Base-by-base conservation (phyloP, 2,888 invertebrate genomes). In the Dolomedes plantarius region DNA sequence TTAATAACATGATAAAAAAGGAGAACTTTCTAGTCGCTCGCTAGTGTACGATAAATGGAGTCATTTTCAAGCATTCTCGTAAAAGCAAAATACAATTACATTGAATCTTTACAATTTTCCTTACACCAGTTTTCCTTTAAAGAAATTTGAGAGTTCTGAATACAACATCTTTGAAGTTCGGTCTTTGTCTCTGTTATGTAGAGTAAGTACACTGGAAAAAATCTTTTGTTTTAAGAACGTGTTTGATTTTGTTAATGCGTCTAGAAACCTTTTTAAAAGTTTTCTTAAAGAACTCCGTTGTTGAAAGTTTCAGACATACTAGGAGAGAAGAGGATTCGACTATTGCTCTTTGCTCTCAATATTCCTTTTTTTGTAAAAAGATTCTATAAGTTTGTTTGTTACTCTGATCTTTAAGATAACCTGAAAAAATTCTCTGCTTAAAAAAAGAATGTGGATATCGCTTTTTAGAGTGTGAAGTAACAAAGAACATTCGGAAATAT, bases 211-310 rank as follows among this genome's bases (percentile, higher is more conserved):
- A 64, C 27, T 65, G 32, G 41, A 68, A 69, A 68, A 73, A 32
- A 50, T 74, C 74, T 69, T 74, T 81, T 81, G 81, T 75, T 74
- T 67, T 67, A 68, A 62, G 69, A 69, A 69, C 69, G 73, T 62
- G 67, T 81, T 81, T 81, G 81, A 81, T 81, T 81, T 81, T 81
- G 81, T 81, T 74, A 81, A 81, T 81, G 81, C 62, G 16, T 74
- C 68, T 74, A 29, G 68, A 81, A 81, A 74, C 81, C 81, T 73
- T 72, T 80, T 73, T 73, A 65, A 80, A 80, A 80, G 72, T 80
- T 80, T 80, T 73, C 64, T 46, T 31, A 67, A 81, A 81, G 81
- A 69, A 74, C 56, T 68, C 62, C 29, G 67, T 75, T 81, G 81
- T 69, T 81, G 62, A 69, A 69, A 62, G 74, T 68, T 73, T 81